These are phyloP conservation scores for Calonectris borealis DNA, from an alignment of 2,113 vertebrate genomes.

Conservation along the genomic window DNA sequence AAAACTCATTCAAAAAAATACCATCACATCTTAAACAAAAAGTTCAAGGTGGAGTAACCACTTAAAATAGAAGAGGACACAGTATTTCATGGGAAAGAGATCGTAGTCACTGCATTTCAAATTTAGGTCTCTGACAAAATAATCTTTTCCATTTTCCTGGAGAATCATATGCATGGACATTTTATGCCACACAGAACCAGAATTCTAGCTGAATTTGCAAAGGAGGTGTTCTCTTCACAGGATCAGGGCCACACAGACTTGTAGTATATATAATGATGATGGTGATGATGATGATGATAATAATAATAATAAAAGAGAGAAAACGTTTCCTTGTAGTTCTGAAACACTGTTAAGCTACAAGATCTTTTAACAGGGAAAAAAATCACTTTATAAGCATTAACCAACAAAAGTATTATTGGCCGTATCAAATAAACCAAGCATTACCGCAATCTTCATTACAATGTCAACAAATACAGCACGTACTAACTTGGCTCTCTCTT, in stretches of 20 bases:
- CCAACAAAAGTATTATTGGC: neutral
- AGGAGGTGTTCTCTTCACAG: neutral
- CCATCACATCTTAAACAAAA: neutral
- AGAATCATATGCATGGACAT: neutral
- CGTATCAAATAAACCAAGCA: neutral
- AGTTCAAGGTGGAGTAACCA: neutral
- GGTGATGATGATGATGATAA: too few species aligned
- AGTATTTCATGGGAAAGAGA: neutral
- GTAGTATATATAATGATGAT: neutral
- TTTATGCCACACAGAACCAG: neutral
- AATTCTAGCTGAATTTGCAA: neutral
- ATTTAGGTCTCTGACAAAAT: neutral
- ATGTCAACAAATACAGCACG: neutral
- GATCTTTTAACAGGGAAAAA: neutral
- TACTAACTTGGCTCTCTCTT: neutral
- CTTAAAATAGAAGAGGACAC: neutral
- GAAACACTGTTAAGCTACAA: neutral
- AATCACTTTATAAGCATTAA: neutral
- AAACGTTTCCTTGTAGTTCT: neutral
- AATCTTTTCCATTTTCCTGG: neutral
- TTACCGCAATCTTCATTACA: neutral
- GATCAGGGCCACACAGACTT: neutral
- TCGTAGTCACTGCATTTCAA: neutral
- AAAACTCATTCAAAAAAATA: neutral
- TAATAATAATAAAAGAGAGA: neutral